Evolutionary conservation across 2,797 vertebrate genomes (phyloP).

Genomic region (Tenualosa ilisha): DNA sequence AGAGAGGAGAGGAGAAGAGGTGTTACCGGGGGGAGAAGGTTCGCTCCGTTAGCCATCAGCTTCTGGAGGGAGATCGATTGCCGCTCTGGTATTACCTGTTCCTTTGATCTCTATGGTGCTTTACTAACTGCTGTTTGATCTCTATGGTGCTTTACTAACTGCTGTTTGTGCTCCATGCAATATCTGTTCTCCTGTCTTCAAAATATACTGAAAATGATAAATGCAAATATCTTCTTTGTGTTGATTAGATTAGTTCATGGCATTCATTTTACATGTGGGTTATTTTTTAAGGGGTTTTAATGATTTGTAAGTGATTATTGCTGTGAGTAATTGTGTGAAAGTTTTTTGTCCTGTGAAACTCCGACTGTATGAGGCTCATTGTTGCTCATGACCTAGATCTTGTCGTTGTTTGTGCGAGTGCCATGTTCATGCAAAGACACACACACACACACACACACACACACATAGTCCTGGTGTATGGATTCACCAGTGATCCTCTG

Average conservation of each 20-base stretch:
- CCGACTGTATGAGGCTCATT: neutral
- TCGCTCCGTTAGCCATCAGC: conserved; percentile 40
- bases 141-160: too few relatives aligned
- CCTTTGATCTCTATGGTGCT: neutral
- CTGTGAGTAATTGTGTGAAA: neutral
- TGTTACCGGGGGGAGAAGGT: conserved; percentile 61
- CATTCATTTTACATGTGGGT: neutral
- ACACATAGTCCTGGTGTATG: neutral
- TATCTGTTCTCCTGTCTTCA: neutral
- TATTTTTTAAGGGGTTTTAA: neutral
- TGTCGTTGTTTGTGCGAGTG: neutral
- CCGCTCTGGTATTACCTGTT: neutral
- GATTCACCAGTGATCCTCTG: neutral
- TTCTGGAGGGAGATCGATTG: conserved; percentile 17
- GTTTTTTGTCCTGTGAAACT: neutral
- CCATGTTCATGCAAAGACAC: neutral
- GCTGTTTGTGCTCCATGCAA: neutral
- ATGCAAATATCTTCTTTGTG: neutral
- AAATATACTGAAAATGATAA: neutral
- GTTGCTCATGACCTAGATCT: neutral
- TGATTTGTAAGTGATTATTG: neutral
- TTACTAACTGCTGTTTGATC: neutral
- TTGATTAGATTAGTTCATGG: neutral
- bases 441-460: neutral
- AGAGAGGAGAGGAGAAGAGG: conserved; percentile 43